Evolutionary conservation across 2,888 invertebrate species (phyloP).

Genomic region (Drosophila niveifrons): DNA sequence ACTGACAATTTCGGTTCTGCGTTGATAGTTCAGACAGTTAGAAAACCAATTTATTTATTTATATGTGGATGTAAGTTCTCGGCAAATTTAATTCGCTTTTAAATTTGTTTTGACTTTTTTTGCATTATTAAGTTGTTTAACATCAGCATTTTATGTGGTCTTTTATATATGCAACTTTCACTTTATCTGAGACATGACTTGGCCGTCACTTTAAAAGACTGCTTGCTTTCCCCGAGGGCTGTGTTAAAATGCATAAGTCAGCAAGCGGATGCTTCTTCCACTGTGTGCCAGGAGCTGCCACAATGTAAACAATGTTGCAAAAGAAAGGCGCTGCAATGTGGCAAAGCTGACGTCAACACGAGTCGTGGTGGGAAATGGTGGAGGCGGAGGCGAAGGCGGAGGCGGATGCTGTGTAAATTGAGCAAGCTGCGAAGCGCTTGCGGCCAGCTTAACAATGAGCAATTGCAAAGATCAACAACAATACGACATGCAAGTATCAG

Average conservation of each 20-base stretch:
- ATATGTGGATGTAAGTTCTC: too few relatives aligned
- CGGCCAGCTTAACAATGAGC: conserved; percentile 4
- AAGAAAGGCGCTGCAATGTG: neutral
- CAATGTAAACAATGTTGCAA: conserved; percentile 32
- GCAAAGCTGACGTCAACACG: neutral
- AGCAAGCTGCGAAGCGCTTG: conserved; percentile 34
- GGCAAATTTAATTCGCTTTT: neutral
- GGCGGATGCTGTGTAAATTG: conserved; percentile 19
- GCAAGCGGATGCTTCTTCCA: conserved; percentile 6
- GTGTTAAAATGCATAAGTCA: conserved; percentile 19
- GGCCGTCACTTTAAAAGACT: conserved; percentile 3
- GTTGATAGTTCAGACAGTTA: too few relatives aligned
- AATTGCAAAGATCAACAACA: conserved; percentile 24
- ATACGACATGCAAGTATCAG: neutral
- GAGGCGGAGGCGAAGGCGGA: neutral
- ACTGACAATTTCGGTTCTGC: too few relatives aligned
- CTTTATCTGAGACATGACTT: neutral
- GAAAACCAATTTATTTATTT: too few relatives aligned
- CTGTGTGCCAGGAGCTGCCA: conserved; percentile 12
- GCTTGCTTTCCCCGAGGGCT: neutral
- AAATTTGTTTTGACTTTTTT: neutral
- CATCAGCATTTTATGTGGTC: neutral
- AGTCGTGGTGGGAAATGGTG: neutral
- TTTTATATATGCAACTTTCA: neutral
- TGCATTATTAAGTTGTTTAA: neutral